A percentile compares a stretch with the other conserved stretches of the same genome.
phyloP scores from a whole-genome alignment of 2,113 vertebrate genomes.

The Oxyura jamaicensis region DNA sequence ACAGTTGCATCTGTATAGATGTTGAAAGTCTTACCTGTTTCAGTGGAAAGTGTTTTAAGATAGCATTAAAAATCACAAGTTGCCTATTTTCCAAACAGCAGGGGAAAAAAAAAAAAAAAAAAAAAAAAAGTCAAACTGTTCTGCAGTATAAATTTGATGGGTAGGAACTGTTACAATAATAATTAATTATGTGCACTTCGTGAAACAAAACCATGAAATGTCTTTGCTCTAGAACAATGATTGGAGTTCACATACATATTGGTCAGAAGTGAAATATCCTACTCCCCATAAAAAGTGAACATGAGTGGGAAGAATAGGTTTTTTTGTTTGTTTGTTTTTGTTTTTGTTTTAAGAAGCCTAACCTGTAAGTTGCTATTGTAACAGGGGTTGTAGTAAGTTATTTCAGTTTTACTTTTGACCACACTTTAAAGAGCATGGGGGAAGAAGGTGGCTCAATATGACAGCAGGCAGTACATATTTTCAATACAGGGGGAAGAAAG shows the following conservation, averaged over 20 bases:
- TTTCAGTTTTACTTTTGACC: constrained; percentile 32
- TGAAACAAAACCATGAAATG: background rate
- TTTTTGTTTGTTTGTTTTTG: background rate
- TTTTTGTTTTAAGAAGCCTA: background rate
- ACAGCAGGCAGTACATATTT: background rate
- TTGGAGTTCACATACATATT: background rate
- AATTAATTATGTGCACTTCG: background rate
- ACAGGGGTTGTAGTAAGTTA: constrained; percentile 3
- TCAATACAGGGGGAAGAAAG: background rate
- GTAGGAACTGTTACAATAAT: background rate
- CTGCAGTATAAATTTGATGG: background rate
- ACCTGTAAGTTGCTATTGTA: constrained; percentile 28
- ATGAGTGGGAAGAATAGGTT: background rate
- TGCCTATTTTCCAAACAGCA: background rate
- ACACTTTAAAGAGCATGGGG: background rate
- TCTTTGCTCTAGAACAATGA: background rate
- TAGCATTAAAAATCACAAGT: background rate
- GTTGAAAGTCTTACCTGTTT: background rate
- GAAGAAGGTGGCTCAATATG: background rate
- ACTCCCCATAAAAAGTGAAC: constrained; percentile 20
- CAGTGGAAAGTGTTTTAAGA: background rate
- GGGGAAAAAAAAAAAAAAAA: background rate
- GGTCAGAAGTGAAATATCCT: constrained; percentile 17
- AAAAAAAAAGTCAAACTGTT: background rate
- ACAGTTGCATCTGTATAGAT: background rate